Conservation (phyloP, 2,113 vertebrate species). For the Mesoclemmys tuberculata region DNA sequence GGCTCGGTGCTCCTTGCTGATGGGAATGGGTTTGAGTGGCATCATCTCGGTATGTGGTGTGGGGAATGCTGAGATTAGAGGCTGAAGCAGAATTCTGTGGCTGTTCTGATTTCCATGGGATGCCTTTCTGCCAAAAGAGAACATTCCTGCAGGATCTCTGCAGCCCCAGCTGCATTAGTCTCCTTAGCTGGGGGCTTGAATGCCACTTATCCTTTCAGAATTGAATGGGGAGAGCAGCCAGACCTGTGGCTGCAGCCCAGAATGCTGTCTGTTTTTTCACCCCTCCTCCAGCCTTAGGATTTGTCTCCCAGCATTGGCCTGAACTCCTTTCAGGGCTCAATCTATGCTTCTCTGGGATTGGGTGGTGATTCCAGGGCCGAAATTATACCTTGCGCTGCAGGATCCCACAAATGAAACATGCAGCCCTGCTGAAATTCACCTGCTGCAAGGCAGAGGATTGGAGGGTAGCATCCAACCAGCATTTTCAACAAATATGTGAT, state of each 20-base stretch:
- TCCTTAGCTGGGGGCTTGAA: conserved; percentile 15
- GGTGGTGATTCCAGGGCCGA: neutral
- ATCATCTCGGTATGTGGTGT: neutral
- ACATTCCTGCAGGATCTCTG: conserved; percentile 28
- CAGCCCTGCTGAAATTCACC: no score
- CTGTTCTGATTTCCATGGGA: conserved; percentile 56
- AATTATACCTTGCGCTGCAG: no score
- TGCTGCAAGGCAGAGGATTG: neutral
- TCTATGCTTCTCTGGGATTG: neutral
- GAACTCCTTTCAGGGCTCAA: neutral
- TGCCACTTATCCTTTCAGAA: conserved; percentile 12
- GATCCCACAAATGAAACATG: neutral
- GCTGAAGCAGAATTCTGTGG: conserved; percentile 28
- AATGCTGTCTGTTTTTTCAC: neutral
- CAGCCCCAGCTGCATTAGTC: neutral
- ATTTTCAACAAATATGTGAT: no score
- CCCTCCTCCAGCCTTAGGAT: no score
- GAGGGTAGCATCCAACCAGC: no score
- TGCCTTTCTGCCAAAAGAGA: conserved; percentile 49
- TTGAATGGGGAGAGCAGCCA: neutral
- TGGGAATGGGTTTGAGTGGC: neutral
- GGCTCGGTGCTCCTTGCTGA: neutral
- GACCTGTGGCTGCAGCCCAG: neutral
- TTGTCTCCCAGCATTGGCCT: neutral
- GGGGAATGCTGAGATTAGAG: neutral